These are phyloP conservation scores for Catharus fuscescens DNA, from an alignment of 2,113 vertebrate genomes.

Conservation along the genomic window DNA sequence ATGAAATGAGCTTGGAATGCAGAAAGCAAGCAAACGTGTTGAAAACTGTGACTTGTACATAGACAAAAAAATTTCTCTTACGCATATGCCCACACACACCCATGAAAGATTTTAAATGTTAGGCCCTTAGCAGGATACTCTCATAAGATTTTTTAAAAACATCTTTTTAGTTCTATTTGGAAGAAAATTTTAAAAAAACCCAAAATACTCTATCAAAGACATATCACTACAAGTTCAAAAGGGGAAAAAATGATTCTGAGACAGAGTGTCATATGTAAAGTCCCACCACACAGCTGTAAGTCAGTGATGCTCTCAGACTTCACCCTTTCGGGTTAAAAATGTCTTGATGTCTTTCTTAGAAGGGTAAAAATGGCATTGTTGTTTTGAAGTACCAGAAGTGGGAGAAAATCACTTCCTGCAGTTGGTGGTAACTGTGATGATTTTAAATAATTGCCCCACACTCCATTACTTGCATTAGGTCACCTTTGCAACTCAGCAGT, in stretches of 20 bases:
- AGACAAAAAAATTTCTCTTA: background rate
- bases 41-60: background rate
- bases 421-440: background rate
- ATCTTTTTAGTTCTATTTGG: background rate
- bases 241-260: background rate
- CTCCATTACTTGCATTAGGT: background rate
- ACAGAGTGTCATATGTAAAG: background rate
- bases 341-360: background rate
- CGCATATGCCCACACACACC: background rate
- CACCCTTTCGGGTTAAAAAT: background rate
- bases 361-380: background rate
- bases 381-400: background rate
- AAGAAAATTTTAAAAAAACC: background rate
- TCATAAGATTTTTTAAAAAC: background rate
- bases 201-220: background rate
- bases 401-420: background rate
- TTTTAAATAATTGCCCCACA: background rate
- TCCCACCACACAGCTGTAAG: background rate
- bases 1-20: background rate
- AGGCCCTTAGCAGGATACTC: background rate
- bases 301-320: background rate
- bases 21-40: background rate
- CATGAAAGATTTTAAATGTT: background rate
- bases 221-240: background rate
- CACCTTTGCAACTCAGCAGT: background rate